Evolutionary conservation across 2,797 vertebrate genomes (phyloP).

Genomic region (Atherinosoma microstoma): DNA sequence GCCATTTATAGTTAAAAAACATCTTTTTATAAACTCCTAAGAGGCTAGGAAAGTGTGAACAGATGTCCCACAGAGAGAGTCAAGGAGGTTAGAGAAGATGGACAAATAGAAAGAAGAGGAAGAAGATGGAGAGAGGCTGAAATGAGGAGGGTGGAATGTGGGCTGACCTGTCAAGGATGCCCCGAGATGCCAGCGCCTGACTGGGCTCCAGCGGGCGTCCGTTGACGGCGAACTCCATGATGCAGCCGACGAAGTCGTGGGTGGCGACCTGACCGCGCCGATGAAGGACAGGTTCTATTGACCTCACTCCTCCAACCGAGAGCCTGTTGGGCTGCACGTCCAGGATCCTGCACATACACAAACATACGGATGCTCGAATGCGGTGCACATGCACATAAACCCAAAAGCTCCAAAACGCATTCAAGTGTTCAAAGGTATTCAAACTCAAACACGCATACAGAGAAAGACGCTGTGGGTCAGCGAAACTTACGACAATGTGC

Average conservation of each 20-base stretch:
- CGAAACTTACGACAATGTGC: conserved; percentile 53
- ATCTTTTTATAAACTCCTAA: conserved; percentile 56
- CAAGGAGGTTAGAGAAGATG: conserved; percentile 55
- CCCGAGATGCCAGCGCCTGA: conserved; percentile 92
- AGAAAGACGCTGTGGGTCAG: conserved; percentile 51
- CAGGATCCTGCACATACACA: conserved; percentile 86
- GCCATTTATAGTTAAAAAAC: conserved; percentile 55
- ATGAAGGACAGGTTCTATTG: conserved; percentile 91
- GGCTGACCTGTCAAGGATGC: conserved; percentile 93
- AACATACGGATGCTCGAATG: neutral
- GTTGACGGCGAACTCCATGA: conserved; percentile 98
- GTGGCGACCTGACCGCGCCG: conserved; percentile 92
- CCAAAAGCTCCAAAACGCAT: conserved; percentile 28
- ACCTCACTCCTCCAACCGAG: conserved; percentile 93
- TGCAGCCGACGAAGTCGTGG: conserved; percentile 97
- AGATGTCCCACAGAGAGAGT: conserved; percentile 70
- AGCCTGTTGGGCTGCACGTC: conserved; percentile 96
- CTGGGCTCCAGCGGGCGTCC: conserved; percentile 97
- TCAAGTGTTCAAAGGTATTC: conserved; percentile 15
- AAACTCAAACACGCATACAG: conserved; percentile 7
- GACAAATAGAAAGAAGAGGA: conserved; percentile 58
- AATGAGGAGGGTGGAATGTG: conserved; percentile 27
- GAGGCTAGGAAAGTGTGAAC: conserved; percentile 65
- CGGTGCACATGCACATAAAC: conserved; percentile 3
- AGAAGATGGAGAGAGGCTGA: conserved; percentile 35